These are phyloP conservation scores for Dascillus cervinus DNA, from an alignment of 2,888 invertebrate genomes.

Conservation along the genomic window DNA sequence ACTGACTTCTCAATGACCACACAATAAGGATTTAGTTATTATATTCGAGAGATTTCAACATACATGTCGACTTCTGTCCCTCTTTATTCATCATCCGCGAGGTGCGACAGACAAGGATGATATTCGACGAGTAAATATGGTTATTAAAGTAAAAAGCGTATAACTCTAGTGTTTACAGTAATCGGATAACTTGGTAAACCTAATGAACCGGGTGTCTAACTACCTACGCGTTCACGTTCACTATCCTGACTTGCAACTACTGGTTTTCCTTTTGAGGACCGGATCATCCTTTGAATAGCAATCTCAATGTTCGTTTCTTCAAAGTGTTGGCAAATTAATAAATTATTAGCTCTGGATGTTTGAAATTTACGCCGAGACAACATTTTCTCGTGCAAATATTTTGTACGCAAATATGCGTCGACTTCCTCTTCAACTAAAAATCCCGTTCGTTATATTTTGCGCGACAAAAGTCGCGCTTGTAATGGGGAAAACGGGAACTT, in stretches of 20 bases:
- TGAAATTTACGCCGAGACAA: too few relatives aligned
- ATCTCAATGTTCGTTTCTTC: too few relatives aligned
- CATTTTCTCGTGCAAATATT: too few relatives aligned
- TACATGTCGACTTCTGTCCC: constrained; percentile 3
- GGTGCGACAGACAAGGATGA: constrained; percentile 3
- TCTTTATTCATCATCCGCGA: constrained; percentile 2
- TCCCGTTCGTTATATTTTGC: too few relatives aligned
- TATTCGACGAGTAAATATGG: constrained; percentile 1
- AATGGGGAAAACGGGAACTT: too few relatives aligned
- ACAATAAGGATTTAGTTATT: constrained; percentile 25
- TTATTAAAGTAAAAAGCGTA: constrained; percentile 13
- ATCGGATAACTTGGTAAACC: constrained; percentile 27
- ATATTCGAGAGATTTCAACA: constrained; percentile 4
- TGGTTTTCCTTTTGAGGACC: constrained; percentile 9
- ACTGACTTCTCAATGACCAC: constrained; percentile 25
- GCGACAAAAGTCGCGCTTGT: too few relatives aligned
- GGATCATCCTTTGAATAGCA: too few relatives aligned
- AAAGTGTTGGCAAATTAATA: too few relatives aligned
- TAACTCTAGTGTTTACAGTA: constrained; percentile 25
- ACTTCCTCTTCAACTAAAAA: too few relatives aligned
- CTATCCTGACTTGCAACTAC: constrained; percentile 19
- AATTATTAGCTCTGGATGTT: too few relatives aligned
- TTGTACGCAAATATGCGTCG: too few relatives aligned
- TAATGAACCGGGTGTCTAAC: constrained; percentile 27
- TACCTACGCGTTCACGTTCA: constrained; percentile 24